A percentile compares a stretch with the other conserved stretches of the same genome.
Evolutionary conservation across 1,140 invertebrate species (phyloP).

Genomic region (Chironomus tepperi): DNA sequence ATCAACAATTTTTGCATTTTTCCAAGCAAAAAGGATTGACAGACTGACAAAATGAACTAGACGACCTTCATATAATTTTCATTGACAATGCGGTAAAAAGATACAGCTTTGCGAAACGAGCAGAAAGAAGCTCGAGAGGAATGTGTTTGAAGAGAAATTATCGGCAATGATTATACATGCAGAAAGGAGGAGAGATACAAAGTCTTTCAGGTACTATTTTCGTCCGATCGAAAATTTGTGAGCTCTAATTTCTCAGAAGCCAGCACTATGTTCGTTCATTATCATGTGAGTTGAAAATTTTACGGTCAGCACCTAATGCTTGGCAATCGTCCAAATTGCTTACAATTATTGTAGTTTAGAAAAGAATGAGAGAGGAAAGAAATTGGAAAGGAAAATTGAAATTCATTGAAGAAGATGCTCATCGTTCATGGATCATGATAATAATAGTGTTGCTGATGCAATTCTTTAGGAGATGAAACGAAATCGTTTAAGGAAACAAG

Average conservation of each 20-base stretch:
- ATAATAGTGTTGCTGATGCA: neutral
- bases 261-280: neutral
- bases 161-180: neutral
- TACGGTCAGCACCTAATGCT: neutral
- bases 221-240: no score
- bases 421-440: neutral
- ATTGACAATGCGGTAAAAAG: neutral
- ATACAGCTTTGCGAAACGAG: neutral
- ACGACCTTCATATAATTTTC: no score
- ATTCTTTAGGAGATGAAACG: neutral
- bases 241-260: neutral
- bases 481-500: no score
- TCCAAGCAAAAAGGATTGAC: no score
- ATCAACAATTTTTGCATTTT: no score
- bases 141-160: neutral
- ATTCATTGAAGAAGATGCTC: no score
- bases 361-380: neutral
- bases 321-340: neutral
- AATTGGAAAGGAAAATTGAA: neutral
- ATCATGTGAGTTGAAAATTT: neutral
- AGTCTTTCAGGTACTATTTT: conserved; percentile 2
- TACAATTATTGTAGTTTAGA: conserved; percentile 5
- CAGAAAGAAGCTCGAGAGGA: neutral
- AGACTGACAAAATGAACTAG: no score
- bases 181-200: neutral